Conservation (phyloP, 2,888 invertebrate species). For the Pseudoips prasinana region DNA sequence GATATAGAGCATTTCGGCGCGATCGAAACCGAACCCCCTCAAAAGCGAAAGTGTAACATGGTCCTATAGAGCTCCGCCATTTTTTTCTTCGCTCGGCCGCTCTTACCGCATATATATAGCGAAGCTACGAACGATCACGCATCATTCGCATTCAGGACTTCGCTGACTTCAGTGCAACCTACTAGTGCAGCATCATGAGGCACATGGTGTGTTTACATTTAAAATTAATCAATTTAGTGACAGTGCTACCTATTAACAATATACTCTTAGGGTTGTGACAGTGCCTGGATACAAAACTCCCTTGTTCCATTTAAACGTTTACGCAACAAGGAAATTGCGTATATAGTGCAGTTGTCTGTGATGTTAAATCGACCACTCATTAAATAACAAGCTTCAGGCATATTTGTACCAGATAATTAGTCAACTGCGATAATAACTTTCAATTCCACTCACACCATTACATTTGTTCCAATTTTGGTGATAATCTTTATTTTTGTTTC, state of each 20-base stretch:
- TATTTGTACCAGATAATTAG: conserved; percentile 53
- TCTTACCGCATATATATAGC: conserved; percentile 77
- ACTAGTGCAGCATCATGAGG: conserved; percentile 78
- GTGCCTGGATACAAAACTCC: conserved; percentile 41
- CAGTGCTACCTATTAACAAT: conserved; percentile 37
- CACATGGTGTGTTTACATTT: conserved; percentile 70
- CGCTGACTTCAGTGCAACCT: conserved; percentile 80
- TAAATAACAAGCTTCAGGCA: conserved; percentile 37
- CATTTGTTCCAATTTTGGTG: conserved; percentile 35
- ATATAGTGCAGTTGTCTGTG: conserved; percentile 42
- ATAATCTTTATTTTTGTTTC: conserved; percentile 31
- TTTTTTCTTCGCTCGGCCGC: conserved; percentile 77
- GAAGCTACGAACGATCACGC: conserved; percentile 64
- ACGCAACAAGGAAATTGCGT: conserved; percentile 62
- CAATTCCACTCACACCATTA: conserved; percentile 38
- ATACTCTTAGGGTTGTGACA: conserved; percentile 35
- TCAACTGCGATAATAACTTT: conserved; percentile 46
- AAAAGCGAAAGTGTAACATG: conserved; percentile 80
- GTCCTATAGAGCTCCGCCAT: conserved; percentile 69
- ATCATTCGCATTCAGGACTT: conserved; percentile 82
- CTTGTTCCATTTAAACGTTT: conserved; percentile 45
- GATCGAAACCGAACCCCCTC: conserved; percentile 62
- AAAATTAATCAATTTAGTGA: conserved; percentile 41
- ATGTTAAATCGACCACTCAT: conserved; percentile 49
- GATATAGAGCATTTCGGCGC: conserved; percentile 69